Base-by-base conservation (phyloP, 2,797 vertebrate species). In the Danio jaintianensis region DNA sequence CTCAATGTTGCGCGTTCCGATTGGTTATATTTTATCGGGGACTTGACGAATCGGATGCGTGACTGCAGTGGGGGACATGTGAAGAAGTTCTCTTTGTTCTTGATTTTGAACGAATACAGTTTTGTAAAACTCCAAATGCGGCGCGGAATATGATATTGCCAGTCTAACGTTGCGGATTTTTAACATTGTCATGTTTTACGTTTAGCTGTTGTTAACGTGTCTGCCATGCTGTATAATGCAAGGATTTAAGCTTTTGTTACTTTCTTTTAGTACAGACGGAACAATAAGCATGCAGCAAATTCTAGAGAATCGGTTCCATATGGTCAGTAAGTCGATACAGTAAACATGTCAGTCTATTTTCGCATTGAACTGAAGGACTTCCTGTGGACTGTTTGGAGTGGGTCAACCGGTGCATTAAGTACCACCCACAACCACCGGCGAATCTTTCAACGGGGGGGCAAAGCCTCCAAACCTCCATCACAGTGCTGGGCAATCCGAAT, bases 31-130 rank as follows among this genome's bases (percentile, higher is more conserved):
- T 0, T 9, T 45, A 0, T 1, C 5, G 4, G 5, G 0, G 29
- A 7, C 6, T 7, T 4, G 63, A 48, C 93, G 91, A 94, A 94
- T 93, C 66, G 75, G 20, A 82, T 0, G 0, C 3, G 0, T 66
- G 36, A 75, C 56, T 87, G 82, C 18, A 64, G 13, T 43, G 29
- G 75, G 88, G 89, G 81, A 89, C 91, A 93, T 93, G 91, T 91
- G 92, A 87, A 91, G 87, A 85, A 88, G 72, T 87, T 92, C 84
- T 79, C 93, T 94, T 94, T 94, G 93, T 94, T 93, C 89, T 68
- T 80, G 8, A 62, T 75, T 89, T 86, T 89, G 61, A 80, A 76
- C 81, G 58, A 78, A 74, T n/a, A 58, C 70, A 81, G 45, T 81
- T 83, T 85, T 66, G 13, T 68, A 12, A 56, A 63, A 71, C 36